A percentile compares a stretch with the other conserved stretches of the same genome.
These are phyloP conservation scores for Iphiclides podalirius DNA, from an alignment of 2,888 invertebrate genomes.

Conservation along the genomic window DNA sequence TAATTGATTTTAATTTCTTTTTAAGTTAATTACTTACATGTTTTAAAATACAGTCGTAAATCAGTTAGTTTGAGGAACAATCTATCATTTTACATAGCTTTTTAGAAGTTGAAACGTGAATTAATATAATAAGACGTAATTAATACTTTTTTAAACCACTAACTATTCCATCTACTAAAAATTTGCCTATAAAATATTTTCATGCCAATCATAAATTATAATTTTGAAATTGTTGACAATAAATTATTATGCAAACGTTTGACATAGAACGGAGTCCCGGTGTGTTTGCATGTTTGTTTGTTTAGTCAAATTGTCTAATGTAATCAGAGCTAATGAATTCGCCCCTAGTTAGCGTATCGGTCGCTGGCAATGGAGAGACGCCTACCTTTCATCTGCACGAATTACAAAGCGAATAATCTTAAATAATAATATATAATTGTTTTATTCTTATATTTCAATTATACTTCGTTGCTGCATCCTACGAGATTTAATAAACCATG, in stretches of 20 bases:
- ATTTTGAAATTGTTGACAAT: background rate
- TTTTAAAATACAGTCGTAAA: no score
- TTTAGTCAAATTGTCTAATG: conserved; percentile 64
- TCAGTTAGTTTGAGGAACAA: no score
- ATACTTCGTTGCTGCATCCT: no score
- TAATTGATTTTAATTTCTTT: no score
- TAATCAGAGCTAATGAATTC: conserved; percentile 72
- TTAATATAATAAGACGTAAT: no score
- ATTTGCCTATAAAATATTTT: no score
- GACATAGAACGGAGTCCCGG: conserved; percentile 34
- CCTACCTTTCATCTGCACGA: background rate
- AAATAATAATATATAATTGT: background rate
- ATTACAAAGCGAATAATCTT: background rate
- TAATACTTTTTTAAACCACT: no score
- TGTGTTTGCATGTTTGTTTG: conserved; percentile 49
- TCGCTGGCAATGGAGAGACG: conserved; percentile 27
- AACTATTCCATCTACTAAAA: no score
- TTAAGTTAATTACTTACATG: no score
- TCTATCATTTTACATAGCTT: no score
- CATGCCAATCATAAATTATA: background rate
- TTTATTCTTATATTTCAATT: background rate
- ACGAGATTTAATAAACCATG: no score
- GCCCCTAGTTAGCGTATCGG: conserved; percentile 59
- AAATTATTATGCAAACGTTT: conserved; percentile 8
- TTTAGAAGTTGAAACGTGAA: no score